Evolutionary conservation across 2,888 invertebrate species (phyloP).

Genomic region (Lottia gigantea): DNA sequence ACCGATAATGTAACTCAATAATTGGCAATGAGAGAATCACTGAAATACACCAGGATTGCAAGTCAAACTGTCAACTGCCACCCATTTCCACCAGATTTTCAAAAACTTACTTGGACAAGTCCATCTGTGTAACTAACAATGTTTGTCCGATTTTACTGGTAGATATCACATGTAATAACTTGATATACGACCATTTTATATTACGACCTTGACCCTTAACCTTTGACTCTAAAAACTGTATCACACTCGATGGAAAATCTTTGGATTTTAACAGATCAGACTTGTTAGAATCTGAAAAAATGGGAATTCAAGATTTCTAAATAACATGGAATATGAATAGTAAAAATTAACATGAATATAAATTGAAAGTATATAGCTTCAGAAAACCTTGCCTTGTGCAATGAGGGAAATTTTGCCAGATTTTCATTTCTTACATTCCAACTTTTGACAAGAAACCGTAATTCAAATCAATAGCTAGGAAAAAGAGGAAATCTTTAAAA

Average conservation of each 20-base stretch:
- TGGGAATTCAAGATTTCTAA: conserved; percentile 4
- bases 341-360: too few species aligned
- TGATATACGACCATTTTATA: conserved; percentile 44
- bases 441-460: too few species aligned
- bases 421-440: too few species aligned
- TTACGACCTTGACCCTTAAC: conserved; percentile 46
- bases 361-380: too few species aligned
- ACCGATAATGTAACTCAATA: too few species aligned
- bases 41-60: neutral
- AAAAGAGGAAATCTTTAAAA: too few species aligned
- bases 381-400: too few species aligned
- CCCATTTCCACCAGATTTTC: too few species aligned
- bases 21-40: neutral
- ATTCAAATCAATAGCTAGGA: too few species aligned
- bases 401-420: too few species aligned
- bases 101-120: conserved; percentile 42
- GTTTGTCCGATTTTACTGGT: conserved; percentile 45
- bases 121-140: conserved; percentile 43
- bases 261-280: conserved; percentile 36
- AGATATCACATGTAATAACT: conserved; percentile 50
- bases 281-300: conserved; percentile 43
- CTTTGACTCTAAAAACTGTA: conserved; percentile 45
- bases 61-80: neutral
- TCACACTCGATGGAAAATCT: conserved; percentile 41
- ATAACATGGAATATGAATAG: neutral